A percentile compares a stretch with the other conserved stretches of the same genome.
phyloP scores from a whole-genome alignment of 2,888 invertebrate species.

The Ariolimax columbianus region DNA sequence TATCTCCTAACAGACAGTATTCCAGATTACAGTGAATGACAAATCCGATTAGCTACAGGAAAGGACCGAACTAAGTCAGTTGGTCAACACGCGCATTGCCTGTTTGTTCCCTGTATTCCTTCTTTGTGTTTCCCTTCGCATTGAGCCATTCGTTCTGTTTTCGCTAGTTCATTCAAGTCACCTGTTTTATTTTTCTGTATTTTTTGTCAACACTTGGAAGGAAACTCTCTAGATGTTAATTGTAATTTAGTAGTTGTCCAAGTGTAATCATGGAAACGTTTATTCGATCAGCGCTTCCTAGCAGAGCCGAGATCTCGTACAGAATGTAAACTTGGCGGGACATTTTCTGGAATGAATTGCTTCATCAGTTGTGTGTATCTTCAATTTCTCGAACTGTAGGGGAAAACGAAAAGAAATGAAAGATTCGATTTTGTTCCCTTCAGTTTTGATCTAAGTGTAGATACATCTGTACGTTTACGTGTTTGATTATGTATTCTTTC shows the following conservation, averaged over 20 bases:
- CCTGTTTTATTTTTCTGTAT: background rate
- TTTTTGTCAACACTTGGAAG: background rate
- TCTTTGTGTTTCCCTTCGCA: background rate
- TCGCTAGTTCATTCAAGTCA: background rate
- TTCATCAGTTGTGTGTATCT: background rate
- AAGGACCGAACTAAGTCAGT: too few species aligned
- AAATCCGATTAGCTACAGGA: too few species aligned
- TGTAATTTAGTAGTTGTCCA: constrained; percentile 1
- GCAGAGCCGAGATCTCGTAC: background rate
- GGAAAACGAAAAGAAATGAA: background rate
- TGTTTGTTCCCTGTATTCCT: too few species aligned
- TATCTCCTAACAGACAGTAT: too few species aligned
- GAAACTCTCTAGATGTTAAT: background rate
- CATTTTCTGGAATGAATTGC: background rate
- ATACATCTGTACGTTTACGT: too few species aligned
- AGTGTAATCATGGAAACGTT: background rate
- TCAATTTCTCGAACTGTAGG: background rate
- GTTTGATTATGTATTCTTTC: too few species aligned
- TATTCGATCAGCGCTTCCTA: background rate
- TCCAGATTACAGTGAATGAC: too few species aligned
- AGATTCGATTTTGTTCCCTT: background rate
- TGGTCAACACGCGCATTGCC: too few species aligned
- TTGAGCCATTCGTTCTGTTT: background rate
- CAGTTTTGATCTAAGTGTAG: too few species aligned
- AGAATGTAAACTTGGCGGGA: background rate